phyloP scores from a whole-genome alignment of 2,113 vertebrate species.

The Anhinga rufa region DNA sequence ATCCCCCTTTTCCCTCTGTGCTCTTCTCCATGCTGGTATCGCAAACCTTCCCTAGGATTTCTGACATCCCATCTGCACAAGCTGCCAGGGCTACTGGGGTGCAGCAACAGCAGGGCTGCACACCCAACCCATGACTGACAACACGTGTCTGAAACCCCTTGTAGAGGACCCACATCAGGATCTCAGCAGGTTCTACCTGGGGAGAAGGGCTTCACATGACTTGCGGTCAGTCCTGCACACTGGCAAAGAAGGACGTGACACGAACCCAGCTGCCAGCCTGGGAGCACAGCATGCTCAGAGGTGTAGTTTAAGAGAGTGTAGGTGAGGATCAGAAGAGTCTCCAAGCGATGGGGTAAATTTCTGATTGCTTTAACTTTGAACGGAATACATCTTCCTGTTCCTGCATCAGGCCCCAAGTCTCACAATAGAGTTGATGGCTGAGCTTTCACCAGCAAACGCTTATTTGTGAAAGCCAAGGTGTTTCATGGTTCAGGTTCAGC shows the following conservation, averaged over 20 bases:
- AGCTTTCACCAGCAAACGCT: neutral
- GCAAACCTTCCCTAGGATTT: neutral
- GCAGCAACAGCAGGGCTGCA: neutral
- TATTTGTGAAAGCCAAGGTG: neutral
- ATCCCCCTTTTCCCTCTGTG: neutral
- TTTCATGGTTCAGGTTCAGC: neutral
- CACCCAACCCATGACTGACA: fast-evolving
- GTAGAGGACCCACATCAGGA: fast-evolving
- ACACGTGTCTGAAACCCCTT: fast-evolving
- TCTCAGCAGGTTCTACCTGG: neutral
- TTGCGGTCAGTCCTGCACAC: fast-evolving
- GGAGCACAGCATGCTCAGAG: neutral
- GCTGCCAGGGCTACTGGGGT: neutral
- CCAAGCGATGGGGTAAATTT: neutral
- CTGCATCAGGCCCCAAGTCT: neutral
- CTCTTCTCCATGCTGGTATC: neutral
- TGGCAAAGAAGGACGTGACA: neutral
- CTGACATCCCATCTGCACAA: neutral
- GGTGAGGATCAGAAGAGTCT: neutral
- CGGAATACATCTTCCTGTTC: neutral
- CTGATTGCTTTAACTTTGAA: neutral
- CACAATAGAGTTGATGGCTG: fast-evolving
- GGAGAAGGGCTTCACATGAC: neutral
- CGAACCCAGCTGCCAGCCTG: neutral
- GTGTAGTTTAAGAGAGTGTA: neutral